Evolutionary conservation across 37 sponge, comb jelly and placozoan species (phyloP), one percentile per base, ranked within the genome.

Genomic region (Dysidea cf. avara): DNA sequence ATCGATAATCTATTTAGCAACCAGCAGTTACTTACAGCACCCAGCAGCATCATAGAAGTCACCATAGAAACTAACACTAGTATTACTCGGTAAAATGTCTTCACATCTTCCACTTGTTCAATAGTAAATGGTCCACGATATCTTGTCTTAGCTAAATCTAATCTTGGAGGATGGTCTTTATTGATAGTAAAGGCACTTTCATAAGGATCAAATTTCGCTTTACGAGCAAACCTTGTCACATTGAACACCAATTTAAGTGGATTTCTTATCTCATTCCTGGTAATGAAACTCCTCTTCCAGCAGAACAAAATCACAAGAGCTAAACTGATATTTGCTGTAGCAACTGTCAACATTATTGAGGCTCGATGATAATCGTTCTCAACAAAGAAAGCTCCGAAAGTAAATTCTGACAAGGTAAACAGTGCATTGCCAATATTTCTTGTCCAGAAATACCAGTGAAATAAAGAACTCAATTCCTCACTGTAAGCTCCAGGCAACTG

Each of bases 381-480:
- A 9, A 57, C 0, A 32, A 53, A 63, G 43, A 17, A 57, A 0
- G 61, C 18, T 7, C 61, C 1, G 12, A 63, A 43, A 7, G 22
- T 31, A 0, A 81, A n/a, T n/a, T n/a, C n/a, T n/a, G n/a, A n/a
- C n/a, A n/a, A n/a, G n/a, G n/a, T n/a, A n/a, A n/a, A n/a, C n/a
- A n/a, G 0, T 17, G 71, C 2, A 32, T 6, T 46, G 37, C 74
- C 85, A 6, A 77, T 25, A 24, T 85, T 85, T 22, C 78, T 48
- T 40, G 59, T 46, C 85, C 85, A 85, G 68, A 78, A 85, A 36
- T 76, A 78, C 72, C 66, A 78, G 69, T 85, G 64, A 52, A 85
- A 77, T 50, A 65, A 85, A 1, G 85, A 77, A 53, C 78, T 78
- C 13, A 78, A 30, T 47, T 70, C 56, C 9, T 77, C 67, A 24